Conservation (phyloP, 2,797 vertebrate genomes). For the Psittacula derbiana region DNA sequence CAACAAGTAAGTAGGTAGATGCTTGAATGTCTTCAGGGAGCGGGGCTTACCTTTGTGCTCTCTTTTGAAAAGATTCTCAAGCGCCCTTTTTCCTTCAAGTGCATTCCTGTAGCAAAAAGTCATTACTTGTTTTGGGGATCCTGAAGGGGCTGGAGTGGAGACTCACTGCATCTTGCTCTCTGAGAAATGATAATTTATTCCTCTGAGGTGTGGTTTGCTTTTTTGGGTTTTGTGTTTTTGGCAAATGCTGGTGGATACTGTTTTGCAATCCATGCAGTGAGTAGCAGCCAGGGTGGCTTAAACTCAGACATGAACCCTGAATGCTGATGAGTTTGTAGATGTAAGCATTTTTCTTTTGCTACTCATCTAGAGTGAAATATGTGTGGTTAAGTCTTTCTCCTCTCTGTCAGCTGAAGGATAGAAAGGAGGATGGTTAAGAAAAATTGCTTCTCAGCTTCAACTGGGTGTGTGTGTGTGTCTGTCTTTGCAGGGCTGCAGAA, state of each 20-base stretch:
- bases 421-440: not conserved
- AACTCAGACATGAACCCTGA: not conserved
- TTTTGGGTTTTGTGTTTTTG: not conserved
- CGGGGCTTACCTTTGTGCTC: not conserved
- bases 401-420: not conserved
- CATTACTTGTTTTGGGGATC: not conserved
- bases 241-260: not conserved
- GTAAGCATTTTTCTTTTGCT: not conserved
- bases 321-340: not conserved
- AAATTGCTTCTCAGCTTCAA: not conserved
- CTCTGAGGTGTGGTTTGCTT: not conserved
- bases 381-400: not conserved
- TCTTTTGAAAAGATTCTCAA: not conserved
- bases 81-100: not conserved
- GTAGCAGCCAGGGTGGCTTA: not conserved
- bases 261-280: not conserved
- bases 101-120: not conserved
- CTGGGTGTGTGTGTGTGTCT: not conserved
- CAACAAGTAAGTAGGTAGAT: constrained; percentile 87
- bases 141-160: not conserved
- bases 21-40: not conserved
- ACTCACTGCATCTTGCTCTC: not conserved
- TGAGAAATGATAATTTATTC: not conserved
- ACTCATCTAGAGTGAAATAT: not conserved
- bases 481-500: constrained; percentile 91